These are phyloP conservation scores for Drosophila tristis DNA, from an alignment of 1,140 invertebrate species.

Conservation along the genomic window DNA sequence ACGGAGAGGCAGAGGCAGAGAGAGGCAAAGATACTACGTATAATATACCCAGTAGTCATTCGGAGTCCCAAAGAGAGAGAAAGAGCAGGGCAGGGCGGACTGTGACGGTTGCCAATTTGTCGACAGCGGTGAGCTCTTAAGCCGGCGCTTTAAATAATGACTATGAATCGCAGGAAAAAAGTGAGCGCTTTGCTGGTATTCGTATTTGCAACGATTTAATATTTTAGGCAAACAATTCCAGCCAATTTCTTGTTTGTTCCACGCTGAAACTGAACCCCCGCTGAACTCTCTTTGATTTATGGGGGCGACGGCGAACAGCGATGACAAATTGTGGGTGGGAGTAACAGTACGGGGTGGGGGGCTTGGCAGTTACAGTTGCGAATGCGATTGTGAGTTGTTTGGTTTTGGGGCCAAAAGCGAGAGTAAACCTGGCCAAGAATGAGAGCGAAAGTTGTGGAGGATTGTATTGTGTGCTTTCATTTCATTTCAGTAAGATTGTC, in stretches of 20 bases:
- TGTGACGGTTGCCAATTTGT: conserved; percentile 55
- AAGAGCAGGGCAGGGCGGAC: neutral
- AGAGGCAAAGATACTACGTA: conserved; percentile 15
- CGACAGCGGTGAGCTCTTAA: conserved; percentile 63
- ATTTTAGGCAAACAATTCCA: conserved; percentile 55
- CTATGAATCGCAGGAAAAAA: conserved; percentile 64
- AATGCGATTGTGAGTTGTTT: conserved; percentile 31
- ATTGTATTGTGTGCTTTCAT: conserved; percentile 23
- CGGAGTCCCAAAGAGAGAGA: neutral
- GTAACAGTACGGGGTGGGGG: neutral
- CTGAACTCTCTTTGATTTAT: conserved; percentile 48
- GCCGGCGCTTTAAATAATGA: conserved; percentile 78
- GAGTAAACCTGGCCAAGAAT: conserved; percentile 28
- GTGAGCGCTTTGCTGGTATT: conserved; percentile 21
- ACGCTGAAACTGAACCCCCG: neutral
- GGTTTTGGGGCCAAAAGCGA: conserved; percentile 25
- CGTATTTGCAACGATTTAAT: conserved; percentile 56
- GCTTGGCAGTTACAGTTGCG: conserved; percentile 43
- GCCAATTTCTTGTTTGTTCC: conserved; percentile 37
- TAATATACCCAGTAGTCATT: neutral
- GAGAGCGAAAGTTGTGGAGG: conserved; percentile 1
- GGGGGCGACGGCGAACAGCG: conserved; percentile 19
- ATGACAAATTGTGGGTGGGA: conserved; percentile 9
- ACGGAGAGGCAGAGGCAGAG: neutral
- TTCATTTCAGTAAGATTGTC: conserved; percentile 59